These are phyloP conservation scores for Stratiolaelaps scimitus DNA, from an alignment of 1,140 invertebrate genomes.

Conservation along the genomic window DNA sequence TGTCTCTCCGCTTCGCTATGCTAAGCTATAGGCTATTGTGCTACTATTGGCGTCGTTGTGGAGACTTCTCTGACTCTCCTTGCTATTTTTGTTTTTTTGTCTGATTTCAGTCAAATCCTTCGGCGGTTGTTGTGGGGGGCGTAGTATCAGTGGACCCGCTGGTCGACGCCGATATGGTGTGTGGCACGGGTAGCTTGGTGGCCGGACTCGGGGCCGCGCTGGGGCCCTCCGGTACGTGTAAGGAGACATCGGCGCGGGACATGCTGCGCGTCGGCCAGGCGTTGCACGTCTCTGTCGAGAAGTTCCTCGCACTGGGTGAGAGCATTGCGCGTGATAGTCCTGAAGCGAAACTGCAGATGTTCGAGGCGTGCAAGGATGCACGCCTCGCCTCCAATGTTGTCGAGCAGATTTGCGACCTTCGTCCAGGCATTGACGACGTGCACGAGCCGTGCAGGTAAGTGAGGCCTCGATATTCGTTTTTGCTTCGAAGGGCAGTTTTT, in stretches of 20 bases:
- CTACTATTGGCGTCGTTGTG: too few relatives aligned
- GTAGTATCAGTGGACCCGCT: slow-evolving; percentile 26
- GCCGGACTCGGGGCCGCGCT: too few relatives aligned
- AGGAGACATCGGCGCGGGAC: slow-evolving; percentile 52
- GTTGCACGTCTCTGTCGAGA: slow-evolving; percentile 86
- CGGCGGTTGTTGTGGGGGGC: slow-evolving; percentile 8
- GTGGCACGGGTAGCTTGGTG: background rate
- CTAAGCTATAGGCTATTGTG: too few relatives aligned
- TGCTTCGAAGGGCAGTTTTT: too few relatives aligned
- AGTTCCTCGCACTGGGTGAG: slow-evolving; percentile 93
- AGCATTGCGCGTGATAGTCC: slow-evolving; percentile 95
- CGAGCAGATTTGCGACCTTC: slow-evolving; percentile 25
- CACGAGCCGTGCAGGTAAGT: slow-evolving; percentile 25
- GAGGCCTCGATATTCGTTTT: too few relatives aligned
- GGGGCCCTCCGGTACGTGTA: too few relatives aligned
- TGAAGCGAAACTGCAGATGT: slow-evolving; percentile 93
- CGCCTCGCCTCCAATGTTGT: slow-evolving; percentile 51
- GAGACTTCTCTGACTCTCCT: background rate
- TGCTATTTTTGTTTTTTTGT: background rate
- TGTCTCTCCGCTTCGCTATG: too few relatives aligned
- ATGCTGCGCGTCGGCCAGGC: slow-evolving; percentile 84
- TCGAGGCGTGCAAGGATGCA: slow-evolving; percentile 91
- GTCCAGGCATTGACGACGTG: slow-evolving; percentile 24
- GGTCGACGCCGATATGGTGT: slow-evolving; percentile 17
- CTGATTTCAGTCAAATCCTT: slow-evolving; percentile 23